phyloP scores from a whole-genome alignment of 2,113 vertebrate genomes.

The Vidua macroura region DNA sequence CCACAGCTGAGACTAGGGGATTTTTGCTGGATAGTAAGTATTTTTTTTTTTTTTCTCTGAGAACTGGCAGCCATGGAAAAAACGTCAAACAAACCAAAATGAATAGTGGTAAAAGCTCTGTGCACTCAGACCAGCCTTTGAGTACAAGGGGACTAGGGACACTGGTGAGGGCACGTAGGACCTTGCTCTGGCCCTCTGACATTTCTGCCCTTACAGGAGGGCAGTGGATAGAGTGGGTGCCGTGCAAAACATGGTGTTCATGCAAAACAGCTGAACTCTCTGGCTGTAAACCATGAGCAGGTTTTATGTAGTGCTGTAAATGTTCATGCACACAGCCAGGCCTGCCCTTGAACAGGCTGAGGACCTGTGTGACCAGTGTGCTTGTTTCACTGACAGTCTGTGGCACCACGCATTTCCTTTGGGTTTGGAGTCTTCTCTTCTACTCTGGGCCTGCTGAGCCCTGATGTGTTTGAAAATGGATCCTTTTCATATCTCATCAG shows the following conservation, averaged over 20 bases:
- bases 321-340: background rate
- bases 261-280: background rate
- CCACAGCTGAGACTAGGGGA: background rate
- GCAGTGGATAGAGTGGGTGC: background rate
- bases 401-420: background rate
- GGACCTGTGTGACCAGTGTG: background rate
- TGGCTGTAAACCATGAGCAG: background rate
- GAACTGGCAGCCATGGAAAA: background rate
- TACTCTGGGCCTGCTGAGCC: background rate
- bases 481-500: background rate
- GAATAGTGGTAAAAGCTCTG: background rate
- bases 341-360: background rate
- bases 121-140: background rate
- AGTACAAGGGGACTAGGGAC: background rate
- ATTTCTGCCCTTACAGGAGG: background rate
- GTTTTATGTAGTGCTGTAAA: background rate
- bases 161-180: background rate
- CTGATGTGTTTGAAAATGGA: background rate
- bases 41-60: background rate
- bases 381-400: background rate
- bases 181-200: background rate
- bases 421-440: background rate
- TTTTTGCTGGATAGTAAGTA: background rate
- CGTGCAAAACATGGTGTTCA: too few relatives aligned
- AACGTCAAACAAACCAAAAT: background rate